Conservation (phyloP, 2,113 vertebrate species). For the Megaptera novaeangliae region DNA sequence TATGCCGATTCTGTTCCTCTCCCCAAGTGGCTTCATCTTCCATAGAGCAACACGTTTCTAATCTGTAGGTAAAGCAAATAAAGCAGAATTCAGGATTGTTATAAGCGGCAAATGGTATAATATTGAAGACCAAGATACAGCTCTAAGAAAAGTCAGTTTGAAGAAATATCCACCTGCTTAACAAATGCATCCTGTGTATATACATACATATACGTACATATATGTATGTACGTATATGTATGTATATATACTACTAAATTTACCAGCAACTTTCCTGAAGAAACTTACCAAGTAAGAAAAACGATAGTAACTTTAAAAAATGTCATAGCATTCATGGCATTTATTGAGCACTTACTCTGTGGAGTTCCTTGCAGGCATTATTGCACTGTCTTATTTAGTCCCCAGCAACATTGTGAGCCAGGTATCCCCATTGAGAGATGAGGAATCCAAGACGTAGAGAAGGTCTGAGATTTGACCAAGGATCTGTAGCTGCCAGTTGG, state of each 20-base stretch:
- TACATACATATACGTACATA: no score
- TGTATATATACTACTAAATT: neutral
- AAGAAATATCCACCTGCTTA: neutral
- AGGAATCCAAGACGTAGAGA: neutral
- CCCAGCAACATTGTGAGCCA: neutral
- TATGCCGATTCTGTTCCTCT: neutral
- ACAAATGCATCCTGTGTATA: neutral
- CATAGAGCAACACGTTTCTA: neutral
- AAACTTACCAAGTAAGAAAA: conserved; percentile 57
- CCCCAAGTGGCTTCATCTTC: neutral
- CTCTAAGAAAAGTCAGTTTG: neutral
- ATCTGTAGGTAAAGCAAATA: neutral
- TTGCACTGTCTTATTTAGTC: neutral
- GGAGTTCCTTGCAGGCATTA: neutral
- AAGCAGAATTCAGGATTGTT: neutral
- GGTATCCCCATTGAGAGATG: neutral
- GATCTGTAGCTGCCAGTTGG: neutral
- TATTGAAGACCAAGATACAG: neutral
- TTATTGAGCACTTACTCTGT: neutral
- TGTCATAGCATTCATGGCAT: neutral
- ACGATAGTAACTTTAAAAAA: neutral
- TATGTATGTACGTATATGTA: no score
- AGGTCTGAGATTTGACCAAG: neutral
- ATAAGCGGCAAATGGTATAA: neutral
- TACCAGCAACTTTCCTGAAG: neutral